Evolutionary conservation across 2,888 invertebrate genomes (phyloP), one percentile per base, ranked within the genome.

Genomic region (Leuctra nigra): DNA sequence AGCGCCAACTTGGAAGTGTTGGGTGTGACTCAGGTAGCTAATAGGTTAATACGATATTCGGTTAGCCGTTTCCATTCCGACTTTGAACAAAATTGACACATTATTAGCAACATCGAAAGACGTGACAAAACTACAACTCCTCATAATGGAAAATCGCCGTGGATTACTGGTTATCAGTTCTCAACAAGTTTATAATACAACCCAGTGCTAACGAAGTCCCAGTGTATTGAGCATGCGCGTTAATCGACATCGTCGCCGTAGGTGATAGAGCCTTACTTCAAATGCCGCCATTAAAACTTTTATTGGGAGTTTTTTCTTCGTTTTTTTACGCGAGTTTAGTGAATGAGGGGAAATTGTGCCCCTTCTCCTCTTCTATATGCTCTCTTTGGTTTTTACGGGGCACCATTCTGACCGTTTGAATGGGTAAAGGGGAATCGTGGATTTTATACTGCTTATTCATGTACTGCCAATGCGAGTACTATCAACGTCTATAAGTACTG

Each of bases 341-440:
- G 50, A 50, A 50, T 50, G 33, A 18, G n/a, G 29, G 48, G 18
- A 14, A 16, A 9, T 16, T 33, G 35, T 7, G 35, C 50, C 33
- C 22, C 33, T 16, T 20, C 50, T 33, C 33, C n/a, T n/a, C n/a
- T n/a, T n/a, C n/a, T n/a, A n/a, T n/a, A n/a, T n/a, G n/a, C n/a
- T n/a, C n/a, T n/a, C n/a, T n/a, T 50, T 33, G 16, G 33, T 50
- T 50, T 50, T 50, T 50, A 50, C 50, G 50, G 50, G 50, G n/a
- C 16, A 29, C 11, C 50, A 22, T 50, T 50, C 20, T 50, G 33
- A 50, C 50, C 50, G 50, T 33, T 20, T 29, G 50, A 50, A 50
- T 50, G 50, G 29, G 20, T 16, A 41, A 29, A 29, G 11, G 29
- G 6, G 29, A n/a, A n/a, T n/a, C n/a, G n/a, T n/a, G n/a, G n/a